Evolutionary conservation across 2,888 invertebrate species (phyloP).

Genomic region (Miltochrista miniata): DNA sequence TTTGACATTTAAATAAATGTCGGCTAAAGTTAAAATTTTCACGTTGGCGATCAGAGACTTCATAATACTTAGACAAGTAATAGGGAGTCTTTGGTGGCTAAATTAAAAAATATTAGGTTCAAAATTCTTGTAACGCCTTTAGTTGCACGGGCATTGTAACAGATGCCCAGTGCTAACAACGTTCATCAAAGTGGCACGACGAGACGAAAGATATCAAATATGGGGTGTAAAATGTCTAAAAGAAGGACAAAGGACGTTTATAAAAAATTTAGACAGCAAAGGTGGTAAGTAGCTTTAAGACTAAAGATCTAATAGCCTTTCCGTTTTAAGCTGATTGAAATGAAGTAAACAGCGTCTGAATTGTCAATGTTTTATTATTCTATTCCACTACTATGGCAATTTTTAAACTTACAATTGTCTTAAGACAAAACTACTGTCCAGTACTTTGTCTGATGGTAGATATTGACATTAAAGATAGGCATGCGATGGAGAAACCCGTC

Average conservation of each 20-base stretch:
- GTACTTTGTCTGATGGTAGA: no score
- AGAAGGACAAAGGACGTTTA: slow-evolving; percentile 70
- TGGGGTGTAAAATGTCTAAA: slow-evolving; percentile 70
- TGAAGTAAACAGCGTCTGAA: no score
- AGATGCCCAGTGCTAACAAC: slow-evolving; percentile 5
- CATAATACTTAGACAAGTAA: slow-evolving; percentile 11
- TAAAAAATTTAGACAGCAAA: slow-evolving; percentile 68
- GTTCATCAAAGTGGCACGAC: slow-evolving; percentile 69
- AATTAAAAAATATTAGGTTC: slow-evolving; percentile 20
- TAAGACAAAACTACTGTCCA: no score
- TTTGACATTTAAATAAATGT: not conserved
- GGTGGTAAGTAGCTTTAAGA: slow-evolving; percentile 53
- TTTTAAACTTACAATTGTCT: no score
- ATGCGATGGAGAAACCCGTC: no score
- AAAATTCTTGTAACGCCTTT: slow-evolving; percentile 32
- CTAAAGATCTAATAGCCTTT: not conserved
- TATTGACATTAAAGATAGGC: no score
- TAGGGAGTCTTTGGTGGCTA: slow-evolving; percentile 8
- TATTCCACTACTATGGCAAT: no score
- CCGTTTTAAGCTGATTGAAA: no score
- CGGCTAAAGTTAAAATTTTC: not conserved
- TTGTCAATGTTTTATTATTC: no score
- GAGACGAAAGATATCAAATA: slow-evolving; percentile 64
- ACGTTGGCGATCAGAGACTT: slow-evolving; percentile 4
- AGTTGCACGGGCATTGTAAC: slow-evolving; percentile 6